Evolutionary conservation across 2,888 invertebrate genomes (phyloP), one percentile per base, ranked within the genome.

Genomic region (Acleris literana): DNA sequence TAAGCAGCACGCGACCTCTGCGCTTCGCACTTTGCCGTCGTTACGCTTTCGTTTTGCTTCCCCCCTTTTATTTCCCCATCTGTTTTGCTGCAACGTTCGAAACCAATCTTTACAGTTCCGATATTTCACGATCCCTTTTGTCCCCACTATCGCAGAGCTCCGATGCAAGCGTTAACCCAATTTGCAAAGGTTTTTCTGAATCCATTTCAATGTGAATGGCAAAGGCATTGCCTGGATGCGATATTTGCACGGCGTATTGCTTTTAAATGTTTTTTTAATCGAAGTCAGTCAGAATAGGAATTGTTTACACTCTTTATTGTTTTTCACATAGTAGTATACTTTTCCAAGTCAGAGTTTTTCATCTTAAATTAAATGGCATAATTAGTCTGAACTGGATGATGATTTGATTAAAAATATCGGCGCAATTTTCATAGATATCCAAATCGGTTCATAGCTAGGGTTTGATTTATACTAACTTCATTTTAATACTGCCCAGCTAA

Each of bases 91-190:
- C 59, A 49, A 6, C 17, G 46, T 25, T 58, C 5, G 46, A 17
- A 46, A 17, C 39, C 59, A 49, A 59, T 59, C 48, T 64, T 54
- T 59, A 43, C 18, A 25, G 25, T 48, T 18, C n/a, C 25, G 59
- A 64, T 64, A 54, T 58, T 64, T 54, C 48, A 64, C 59, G 18
- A n/a, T 33, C 18, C 56, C 17, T 39, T 63, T 57, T 63, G 29
- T 57, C 46, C 51, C 54, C 53, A 29, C 55, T 39, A 39, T n/a
- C 49, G 18, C 20, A 39, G 2, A 55, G 55, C 25, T 44, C 9
- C 20, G 13, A 9, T 63, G 43, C 53, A 53, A 53, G 22, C 64
- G 39, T 18, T 25, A 54, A 54, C 53, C 44, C 51, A 56, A 51
- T 52, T 64, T 39, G 46, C 22, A 17, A 22, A 58, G 46, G 57